Percentiles rank a stretch among this genome's conserved stretches.
Conservation (phyloP, 37 sponge, comb jelly and placozoan species). For the Halisarca cf. caerulea region DNA sequence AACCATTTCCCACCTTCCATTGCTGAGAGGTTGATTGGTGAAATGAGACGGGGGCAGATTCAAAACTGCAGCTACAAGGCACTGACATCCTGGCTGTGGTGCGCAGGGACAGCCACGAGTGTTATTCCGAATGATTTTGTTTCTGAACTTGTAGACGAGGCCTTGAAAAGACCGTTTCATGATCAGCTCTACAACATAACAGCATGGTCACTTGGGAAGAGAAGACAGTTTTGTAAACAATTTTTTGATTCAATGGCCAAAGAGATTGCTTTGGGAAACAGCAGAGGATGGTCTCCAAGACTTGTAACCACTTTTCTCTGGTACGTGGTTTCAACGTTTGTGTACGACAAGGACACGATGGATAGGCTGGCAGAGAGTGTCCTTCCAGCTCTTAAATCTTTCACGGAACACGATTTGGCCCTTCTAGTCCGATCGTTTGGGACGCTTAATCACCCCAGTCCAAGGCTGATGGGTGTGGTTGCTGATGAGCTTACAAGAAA, state of each 20-base stretch:
- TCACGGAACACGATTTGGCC: constrained; percentile 41
- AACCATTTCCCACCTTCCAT: no score
- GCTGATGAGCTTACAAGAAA: not conserved
- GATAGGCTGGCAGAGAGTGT: constrained; percentile 15
- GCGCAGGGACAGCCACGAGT: not conserved
- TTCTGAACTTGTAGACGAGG: not conserved
- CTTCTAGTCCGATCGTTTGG: constrained; percentile 40
- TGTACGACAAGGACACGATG: constrained; percentile 30
- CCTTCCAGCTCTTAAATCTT: not conserved
- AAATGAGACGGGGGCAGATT: no score
- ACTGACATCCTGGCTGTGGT: not conserved
- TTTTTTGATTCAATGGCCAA: not conserved
- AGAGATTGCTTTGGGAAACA: not conserved
- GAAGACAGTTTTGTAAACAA: not conserved
- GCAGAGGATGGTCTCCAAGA: constrained; percentile 12
- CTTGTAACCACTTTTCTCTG: constrained; percentile 17
- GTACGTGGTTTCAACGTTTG: not conserved
- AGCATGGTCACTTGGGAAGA: constrained; percentile 11
- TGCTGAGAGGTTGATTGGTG: no score
- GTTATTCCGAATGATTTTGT: not conserved
- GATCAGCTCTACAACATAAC: not conserved
- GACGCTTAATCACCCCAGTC: constrained; percentile 23
- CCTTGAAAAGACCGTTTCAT: not conserved
- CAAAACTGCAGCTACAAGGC: no score
- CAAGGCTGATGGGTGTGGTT: constrained; percentile 7